phyloP scores from a whole-genome alignment of 2,888 invertebrate genomes.

The Leptinotarsa haldemani region DNA sequence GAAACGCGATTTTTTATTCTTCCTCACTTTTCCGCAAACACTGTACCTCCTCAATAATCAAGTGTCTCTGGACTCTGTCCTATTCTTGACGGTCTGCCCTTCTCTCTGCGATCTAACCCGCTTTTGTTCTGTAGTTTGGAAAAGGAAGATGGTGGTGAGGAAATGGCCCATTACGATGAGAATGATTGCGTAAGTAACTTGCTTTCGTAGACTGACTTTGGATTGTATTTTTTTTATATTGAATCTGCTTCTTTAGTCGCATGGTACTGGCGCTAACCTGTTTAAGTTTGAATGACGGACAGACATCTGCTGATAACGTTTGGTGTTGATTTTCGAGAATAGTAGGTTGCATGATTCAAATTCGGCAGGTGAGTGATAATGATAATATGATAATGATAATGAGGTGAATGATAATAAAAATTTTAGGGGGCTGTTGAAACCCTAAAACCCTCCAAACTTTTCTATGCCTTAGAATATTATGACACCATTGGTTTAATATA shows the following conservation, averaged over 20 bases:
- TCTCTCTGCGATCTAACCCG: slow-evolving; percentile 20
- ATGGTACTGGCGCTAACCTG: slow-evolving; percentile 31
- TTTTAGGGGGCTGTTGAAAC: too few species aligned
- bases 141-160: slow-evolving; percentile 66
- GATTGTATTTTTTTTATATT: slow-evolving; percentile 18
- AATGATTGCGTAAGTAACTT: slow-evolving; percentile 63
- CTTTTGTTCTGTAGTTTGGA: slow-evolving; percentile 59
- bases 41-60: too few species aligned
- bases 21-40: too few species aligned
- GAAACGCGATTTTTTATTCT: too few species aligned
- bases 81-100: slow-evolving; percentile 12
- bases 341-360: slow-evolving; percentile 4
- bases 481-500: too few species aligned
- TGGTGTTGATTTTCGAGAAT: not conserved
- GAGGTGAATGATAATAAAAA: too few species aligned
- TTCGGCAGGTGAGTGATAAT: slow-evolving; percentile 15
- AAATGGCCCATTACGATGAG: slow-evolving; percentile 65
- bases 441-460: too few species aligned
- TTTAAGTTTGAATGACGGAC: slow-evolving; percentile 18
- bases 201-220: not conserved
- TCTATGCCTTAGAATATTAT: too few species aligned
- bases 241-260: slow-evolving; percentile 38
- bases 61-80: too few species aligned
- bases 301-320: not conserved
- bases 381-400: too few species aligned